Percentiles rank a stretch among this genome's conserved stretches.
Evolutionary conservation across 1,140 invertebrate species (phyloP).

Genomic region (Drosophila ironensis): DNA sequence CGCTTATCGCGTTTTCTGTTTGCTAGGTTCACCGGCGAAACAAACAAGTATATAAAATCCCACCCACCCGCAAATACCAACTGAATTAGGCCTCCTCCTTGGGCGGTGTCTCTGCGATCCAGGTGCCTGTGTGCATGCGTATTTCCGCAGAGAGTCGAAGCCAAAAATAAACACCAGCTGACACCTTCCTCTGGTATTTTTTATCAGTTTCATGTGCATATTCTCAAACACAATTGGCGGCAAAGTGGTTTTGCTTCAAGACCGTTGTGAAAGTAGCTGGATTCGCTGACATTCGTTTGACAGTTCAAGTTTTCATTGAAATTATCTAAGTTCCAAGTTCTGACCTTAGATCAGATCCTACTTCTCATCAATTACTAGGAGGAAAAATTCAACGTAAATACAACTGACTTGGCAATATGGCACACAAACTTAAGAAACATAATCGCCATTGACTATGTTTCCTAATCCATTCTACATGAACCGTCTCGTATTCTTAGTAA

Average conservation of each 20-base stretch:
- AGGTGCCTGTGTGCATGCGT: slow-evolving; percentile 33
- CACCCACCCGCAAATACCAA: slow-evolving; percentile 1
- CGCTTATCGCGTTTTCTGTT: slow-evolving; percentile 21
- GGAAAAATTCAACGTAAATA: no score
- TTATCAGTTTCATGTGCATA: slow-evolving; percentile 20
- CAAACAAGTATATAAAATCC: background rate
- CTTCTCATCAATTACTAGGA: no score
- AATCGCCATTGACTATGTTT: background rate
- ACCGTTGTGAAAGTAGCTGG: slow-evolving; percentile 1
- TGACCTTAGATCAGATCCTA: no score
- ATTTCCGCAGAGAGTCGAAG: background rate
- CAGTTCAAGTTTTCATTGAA: slow-evolving; percentile 1
- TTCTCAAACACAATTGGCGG: slow-evolving; percentile 29
- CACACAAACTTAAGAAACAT: no score
- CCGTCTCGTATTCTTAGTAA: no score
- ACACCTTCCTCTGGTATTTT: slow-evolving; percentile 23
- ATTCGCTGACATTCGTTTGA: slow-evolving; percentile 9
- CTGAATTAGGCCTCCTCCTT: slow-evolving; percentile 18
- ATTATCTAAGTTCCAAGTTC: slow-evolving; percentile 12
- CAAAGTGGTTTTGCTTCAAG: slow-evolving; percentile 8
- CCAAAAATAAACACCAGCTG: slow-evolving; percentile 22
- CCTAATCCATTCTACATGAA: background rate
- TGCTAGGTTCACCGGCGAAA: slow-evolving; percentile 24
- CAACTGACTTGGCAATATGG: no score
- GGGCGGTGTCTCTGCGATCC: slow-evolving; percentile 23